Evolutionary conservation across 2,888 invertebrate genomes (phyloP).

Genomic region (Clepsis dumicolana): DNA sequence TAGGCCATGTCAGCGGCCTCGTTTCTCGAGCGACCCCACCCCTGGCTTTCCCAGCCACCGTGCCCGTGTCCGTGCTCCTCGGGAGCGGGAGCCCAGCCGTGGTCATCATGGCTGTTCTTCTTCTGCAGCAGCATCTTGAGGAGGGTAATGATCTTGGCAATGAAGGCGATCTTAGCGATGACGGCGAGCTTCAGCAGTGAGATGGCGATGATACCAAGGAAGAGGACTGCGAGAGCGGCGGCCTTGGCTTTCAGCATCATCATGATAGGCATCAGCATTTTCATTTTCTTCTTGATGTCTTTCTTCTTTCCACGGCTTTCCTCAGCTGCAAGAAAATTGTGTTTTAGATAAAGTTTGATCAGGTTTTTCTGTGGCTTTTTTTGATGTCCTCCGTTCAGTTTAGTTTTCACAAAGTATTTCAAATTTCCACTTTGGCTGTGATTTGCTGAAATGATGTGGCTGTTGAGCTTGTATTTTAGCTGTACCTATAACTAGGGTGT

Average conservation of each 20-base stretch:
- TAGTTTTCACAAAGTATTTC: too few relatives aligned
- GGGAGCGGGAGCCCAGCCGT: constrained; percentile 60
- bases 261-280: constrained; percentile 80
- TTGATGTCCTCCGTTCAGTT: too few relatives aligned
- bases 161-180: constrained; percentile 91
- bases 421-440: too few relatives aligned
- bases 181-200: constrained; percentile 90
- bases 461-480: too few relatives aligned
- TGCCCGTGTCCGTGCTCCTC: constrained; percentile 60
- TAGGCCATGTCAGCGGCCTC: constrained; percentile 77
- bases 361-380: neutral
- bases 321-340: constrained; percentile 63
- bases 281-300: constrained; percentile 83
- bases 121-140: constrained; percentile 76
- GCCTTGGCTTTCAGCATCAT: constrained; percentile 89
- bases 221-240: constrained; percentile 87
- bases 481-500: too few relatives aligned
- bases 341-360: neutral
- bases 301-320: constrained; percentile 90
- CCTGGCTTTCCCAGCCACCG: constrained; percentile 67
- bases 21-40: constrained; percentile 76
- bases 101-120: constrained; percentile 68
- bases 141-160: constrained; percentile 71
- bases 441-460: too few relatives aligned
- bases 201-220: constrained; percentile 89